phyloP scores from a whole-genome alignment of 2,888 invertebrate genomes.

The Lasioglossum pauxillum region DNA sequence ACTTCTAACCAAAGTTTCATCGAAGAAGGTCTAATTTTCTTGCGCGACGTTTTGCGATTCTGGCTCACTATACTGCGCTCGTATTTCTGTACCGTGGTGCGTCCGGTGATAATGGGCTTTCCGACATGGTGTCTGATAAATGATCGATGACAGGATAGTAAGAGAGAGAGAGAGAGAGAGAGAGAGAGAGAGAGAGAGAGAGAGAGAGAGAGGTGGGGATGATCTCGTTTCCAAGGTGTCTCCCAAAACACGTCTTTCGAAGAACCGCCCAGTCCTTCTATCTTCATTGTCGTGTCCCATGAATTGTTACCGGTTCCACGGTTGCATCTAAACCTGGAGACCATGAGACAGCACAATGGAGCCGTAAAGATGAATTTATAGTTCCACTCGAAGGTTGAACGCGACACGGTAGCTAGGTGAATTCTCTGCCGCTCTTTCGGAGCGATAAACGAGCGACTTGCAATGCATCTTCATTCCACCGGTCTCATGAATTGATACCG shows the following conservation, averaged over 20 bases:
- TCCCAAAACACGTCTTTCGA: background rate
- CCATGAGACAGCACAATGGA: background rate
- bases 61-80: background rate
- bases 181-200: background rate
- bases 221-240: background rate
- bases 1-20: background rate
- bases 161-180: conserved; percentile 3
- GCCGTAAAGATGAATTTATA: conserved; percentile 8
- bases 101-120: conserved; percentile 35
- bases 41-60: background rate
- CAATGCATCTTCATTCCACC: background rate
- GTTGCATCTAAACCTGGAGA: background rate
- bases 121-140: conserved; percentile 41
- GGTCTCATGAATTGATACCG: background rate
- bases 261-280: background rate
- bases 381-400: background rate
- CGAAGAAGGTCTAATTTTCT: background rate
- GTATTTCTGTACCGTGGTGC: background rate
- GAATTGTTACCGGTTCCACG: background rate
- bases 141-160: conserved; percentile 31
- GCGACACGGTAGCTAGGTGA: background rate
- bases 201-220: background rate
- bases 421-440: background rate
- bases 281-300: background rate
- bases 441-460: background rate